Conservation (phyloP, 2,888 invertebrate genomes). For the Lasioglossum marginatum region DNA sequence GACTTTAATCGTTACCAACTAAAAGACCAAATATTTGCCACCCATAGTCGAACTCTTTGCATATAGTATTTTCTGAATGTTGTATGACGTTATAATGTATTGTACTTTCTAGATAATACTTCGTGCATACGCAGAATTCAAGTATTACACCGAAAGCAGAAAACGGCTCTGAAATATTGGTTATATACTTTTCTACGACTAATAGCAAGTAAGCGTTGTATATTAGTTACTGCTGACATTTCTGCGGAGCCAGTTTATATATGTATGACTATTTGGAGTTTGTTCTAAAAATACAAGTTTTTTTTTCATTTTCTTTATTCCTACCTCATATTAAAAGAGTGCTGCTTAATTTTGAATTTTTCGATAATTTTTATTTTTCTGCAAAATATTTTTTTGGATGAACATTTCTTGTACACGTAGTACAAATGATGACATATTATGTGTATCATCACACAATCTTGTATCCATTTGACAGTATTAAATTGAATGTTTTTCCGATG, state of each 20-base stretch:
- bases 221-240: not conserved
- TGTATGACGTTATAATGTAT: not conserved
- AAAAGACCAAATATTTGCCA: not conserved
- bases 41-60: not conserved
- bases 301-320: not conserved
- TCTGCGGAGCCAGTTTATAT: not conserved
- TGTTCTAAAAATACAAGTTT: not conserved
- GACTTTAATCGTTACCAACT: no score
- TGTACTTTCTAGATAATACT: constrained; percentile 45
- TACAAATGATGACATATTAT: not conserved
- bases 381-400: not conserved
- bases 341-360: not conserved
- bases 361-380: not conserved
- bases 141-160: not conserved
- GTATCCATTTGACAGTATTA: constrained; percentile 1
- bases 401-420: not conserved
- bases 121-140: constrained; percentile 37
- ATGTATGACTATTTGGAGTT: not conserved
- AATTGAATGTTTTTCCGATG: not conserved
- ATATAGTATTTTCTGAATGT: not conserved
- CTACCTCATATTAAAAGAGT: not conserved
- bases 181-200: not conserved
- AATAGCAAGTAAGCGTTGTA: not conserved
- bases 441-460: not conserved
- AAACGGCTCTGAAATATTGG: not conserved